A percentile compares a stretch with the other conserved stretches of the same genome.
Conservation (phyloP, 2,888 invertebrate species). For the Ernsta delagoae region DNA sequence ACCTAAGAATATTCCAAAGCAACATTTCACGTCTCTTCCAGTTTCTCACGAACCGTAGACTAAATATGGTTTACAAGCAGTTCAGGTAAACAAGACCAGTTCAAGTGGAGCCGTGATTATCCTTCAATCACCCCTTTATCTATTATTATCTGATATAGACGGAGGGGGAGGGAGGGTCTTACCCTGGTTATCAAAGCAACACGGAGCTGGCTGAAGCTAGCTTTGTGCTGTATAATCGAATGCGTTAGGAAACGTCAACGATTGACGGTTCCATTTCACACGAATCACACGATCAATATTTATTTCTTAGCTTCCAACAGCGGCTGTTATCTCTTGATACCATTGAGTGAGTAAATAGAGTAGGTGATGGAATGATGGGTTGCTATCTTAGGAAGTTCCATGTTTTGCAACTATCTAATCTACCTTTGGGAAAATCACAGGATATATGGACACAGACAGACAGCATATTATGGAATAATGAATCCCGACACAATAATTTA, state of each 20-base stretch:
- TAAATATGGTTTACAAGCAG: conserved; percentile 62
- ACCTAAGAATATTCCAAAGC: too few species aligned
- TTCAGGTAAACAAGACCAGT: conserved; percentile 73
- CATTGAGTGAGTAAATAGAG: background rate
- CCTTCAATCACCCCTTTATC: conserved; percentile 63
- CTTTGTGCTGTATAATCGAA: conserved; percentile 65
- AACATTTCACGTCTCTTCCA: conserved; percentile 29
- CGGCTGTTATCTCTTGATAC: conserved; percentile 1
- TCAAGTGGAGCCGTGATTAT: conserved; percentile 58
- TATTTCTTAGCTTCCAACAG: conserved; percentile 20
- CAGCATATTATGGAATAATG: too few species aligned
- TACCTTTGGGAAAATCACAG: too few species aligned
- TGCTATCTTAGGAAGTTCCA: too few species aligned
- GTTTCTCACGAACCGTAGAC: conserved; percentile 47
- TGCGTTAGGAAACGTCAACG: conserved; percentile 46
- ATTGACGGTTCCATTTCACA: conserved; percentile 31
- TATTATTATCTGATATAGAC: conserved; percentile 59
- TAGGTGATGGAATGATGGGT: background rate
- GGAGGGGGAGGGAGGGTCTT: conserved; percentile 53
- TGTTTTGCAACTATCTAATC: too few species aligned
- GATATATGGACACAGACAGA: too few species aligned
- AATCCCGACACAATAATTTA: too few species aligned
- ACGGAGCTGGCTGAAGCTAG: conserved; percentile 39
- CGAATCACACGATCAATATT: conserved; percentile 29
- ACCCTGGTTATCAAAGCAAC: conserved; percentile 40